These are phyloP conservation scores for Minunthozetes semirufus DNA, from an alignment of 2,888 invertebrate species.

Conservation along the genomic window DNA sequence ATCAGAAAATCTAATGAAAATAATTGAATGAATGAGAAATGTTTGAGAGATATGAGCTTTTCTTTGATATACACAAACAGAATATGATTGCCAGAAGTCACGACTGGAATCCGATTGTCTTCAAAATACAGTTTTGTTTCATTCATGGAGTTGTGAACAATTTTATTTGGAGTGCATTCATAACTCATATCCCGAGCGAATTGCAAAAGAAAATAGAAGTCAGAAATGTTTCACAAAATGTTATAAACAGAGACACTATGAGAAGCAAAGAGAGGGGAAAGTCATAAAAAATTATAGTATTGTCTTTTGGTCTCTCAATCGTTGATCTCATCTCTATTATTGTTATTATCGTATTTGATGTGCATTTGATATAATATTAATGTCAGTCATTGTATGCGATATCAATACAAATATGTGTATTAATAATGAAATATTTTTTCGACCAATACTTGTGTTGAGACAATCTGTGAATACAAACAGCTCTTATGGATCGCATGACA, in stretches of 20 bases:
- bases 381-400: background rate
- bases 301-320: background rate
- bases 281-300: background rate
- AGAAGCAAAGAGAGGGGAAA: too few relatives aligned
- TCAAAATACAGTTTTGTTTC: background rate
- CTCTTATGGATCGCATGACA: too few relatives aligned
- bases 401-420: too few relatives aligned
- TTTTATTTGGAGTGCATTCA: background rate
- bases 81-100: slow-evolving; percentile 3
- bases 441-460: too few relatives aligned
- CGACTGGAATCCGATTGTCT: background rate
- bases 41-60: too few relatives aligned
- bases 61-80: background rate
- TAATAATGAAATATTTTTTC: too few relatives aligned
- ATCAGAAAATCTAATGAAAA: background rate
- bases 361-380: background rate
- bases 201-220: background rate
- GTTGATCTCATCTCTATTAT: background rate
- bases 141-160: background rate
- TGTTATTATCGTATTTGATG: background rate
- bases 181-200: background rate
- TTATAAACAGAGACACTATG: too few relatives aligned
- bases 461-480: background rate
- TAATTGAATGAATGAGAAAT: background rate
- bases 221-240: background rate